Percentiles rank a stretch among this genome's conserved stretches.
Evolutionary conservation across 2,113 vertebrate genomes (phyloP).

Genomic region (Lota lota): DNA sequence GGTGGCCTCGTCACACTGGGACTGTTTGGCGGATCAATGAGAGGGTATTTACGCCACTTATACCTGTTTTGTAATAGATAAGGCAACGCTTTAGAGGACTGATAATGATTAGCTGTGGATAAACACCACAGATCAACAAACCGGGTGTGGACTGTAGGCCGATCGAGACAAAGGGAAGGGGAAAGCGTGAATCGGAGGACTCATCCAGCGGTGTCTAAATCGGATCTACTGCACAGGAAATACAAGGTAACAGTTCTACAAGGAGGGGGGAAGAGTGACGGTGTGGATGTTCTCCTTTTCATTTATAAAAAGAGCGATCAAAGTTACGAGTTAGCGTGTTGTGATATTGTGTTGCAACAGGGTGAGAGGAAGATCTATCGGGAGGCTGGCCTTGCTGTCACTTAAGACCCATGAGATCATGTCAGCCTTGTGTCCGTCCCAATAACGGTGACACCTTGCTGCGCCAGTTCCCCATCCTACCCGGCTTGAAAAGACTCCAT

Average conservation of each 20-base stretch:
- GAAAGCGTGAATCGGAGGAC: no score
- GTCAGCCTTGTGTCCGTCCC: constrained; percentile 32
- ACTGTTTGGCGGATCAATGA: constrained; percentile 66
- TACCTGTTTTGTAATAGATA: constrained; percentile 72
- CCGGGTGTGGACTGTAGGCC: background rate
- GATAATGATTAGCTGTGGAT: constrained; percentile 56
- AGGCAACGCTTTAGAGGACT: constrained; percentile 61
- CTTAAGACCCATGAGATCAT: constrained; percentile 70
- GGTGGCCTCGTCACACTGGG: constrained; percentile 54
- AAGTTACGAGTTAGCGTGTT: background rate
- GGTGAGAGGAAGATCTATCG: no score
- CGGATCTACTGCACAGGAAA: no score
- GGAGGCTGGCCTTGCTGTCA: constrained; percentile 46
- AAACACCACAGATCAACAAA: constrained; percentile 50
- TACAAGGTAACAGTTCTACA: no score
- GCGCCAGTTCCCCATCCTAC: constrained; percentile 40
- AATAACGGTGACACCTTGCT: constrained; percentile 53
- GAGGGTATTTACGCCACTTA: constrained; percentile 60
- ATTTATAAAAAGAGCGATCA: background rate
- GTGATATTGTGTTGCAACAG: background rate
- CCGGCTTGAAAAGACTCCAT: constrained; percentile 49
- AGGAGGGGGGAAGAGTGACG: no score
- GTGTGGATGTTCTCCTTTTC: no score
- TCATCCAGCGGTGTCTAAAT: no score
- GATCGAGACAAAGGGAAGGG: no score